A percentile compares a stretch with the other conserved stretches of the same genome.
These are phyloP conservation scores for Aurelia sp. DNA, from an alignment of 30 jellyfish, hydroid and myxozoan species.

Conservation along the genomic window DNA sequence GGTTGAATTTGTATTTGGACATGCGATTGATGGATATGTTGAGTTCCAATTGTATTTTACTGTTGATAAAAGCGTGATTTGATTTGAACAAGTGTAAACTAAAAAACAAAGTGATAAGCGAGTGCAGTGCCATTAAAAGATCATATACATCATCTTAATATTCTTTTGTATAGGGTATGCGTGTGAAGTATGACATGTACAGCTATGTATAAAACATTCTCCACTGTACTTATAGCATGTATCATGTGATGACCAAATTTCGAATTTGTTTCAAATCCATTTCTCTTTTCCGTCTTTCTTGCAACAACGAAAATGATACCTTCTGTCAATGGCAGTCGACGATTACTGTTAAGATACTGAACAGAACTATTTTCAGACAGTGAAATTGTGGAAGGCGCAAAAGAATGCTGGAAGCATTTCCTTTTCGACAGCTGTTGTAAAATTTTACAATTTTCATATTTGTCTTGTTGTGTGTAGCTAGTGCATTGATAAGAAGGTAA, in stretches of 20 bases:
- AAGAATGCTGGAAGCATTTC: too few relatives aligned
- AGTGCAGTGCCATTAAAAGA: slow-evolving; percentile 25
- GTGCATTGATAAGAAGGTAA: too few relatives aligned
- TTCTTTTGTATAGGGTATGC: slow-evolving; percentile 36
- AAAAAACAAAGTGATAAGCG: slow-evolving; percentile 5
- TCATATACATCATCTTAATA: background rate
- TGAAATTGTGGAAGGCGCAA: too few relatives aligned
- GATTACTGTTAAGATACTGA: too few relatives aligned
- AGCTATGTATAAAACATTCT: slow-evolving; percentile 55
- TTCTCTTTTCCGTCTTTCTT: background rate
- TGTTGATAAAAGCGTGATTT: slow-evolving; percentile 43
- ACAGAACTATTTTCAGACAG: too few relatives aligned
- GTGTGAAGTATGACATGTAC: slow-evolving; percentile 43
- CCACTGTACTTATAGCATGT: slow-evolving; percentile 65
- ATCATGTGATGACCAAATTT: slow-evolving; percentile 40
- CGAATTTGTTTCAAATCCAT: slow-evolving; percentile 13
- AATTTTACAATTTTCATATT: too few relatives aligned
- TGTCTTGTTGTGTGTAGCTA: too few relatives aligned
- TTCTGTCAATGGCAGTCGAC: too few relatives aligned
- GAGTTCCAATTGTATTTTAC: slow-evolving; percentile 65
- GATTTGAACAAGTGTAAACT: background rate
- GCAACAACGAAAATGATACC: too few relatives aligned
- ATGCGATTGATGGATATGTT: background rate
- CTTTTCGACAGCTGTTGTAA: too few relatives aligned
- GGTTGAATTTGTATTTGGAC: slow-evolving; percentile 62